Conservation (phyloP, 2,797 vertebrate genomes). For the Leucoraja ocellata region DNA sequence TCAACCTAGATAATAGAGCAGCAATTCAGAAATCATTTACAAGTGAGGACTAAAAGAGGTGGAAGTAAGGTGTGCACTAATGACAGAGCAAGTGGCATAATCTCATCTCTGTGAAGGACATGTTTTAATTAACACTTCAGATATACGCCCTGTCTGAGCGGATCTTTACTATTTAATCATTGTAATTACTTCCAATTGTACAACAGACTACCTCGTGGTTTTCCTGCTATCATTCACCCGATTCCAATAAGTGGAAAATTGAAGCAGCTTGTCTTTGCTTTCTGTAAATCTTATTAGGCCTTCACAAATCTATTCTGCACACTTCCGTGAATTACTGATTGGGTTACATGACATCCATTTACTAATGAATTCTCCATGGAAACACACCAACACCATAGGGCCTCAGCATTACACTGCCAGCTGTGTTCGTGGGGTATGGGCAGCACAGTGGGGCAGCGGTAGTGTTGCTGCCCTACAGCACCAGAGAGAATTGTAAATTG, state of each 20-base stretch:
- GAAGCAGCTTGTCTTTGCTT: background rate
- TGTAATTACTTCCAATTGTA: background rate
- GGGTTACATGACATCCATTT: background rate
- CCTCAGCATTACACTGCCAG: background rate
- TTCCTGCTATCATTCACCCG: background rate
- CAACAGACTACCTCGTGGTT: background rate
- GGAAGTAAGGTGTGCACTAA: background rate
- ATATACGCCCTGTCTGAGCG: background rate
- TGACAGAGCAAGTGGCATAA: background rate
- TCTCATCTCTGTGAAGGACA: background rate
- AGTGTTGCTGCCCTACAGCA: too few species aligned
- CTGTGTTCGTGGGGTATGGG: background rate
- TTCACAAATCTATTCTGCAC: background rate
- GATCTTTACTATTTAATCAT: background rate
- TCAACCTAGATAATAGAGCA: background rate
- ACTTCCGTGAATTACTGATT: background rate
- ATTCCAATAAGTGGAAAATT: background rate
- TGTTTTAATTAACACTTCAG: background rate
- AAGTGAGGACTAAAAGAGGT: background rate
- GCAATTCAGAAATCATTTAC: background rate
- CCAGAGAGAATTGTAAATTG: too few species aligned
- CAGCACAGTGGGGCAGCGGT: too few species aligned
- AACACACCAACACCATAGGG: background rate
- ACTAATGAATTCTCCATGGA: background rate
- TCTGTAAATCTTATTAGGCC: background rate